These are phyloP conservation scores for Caenorhabditis latens DNA, from an alignment of 1,140 invertebrate species.

Conservation along the genomic window DNA sequence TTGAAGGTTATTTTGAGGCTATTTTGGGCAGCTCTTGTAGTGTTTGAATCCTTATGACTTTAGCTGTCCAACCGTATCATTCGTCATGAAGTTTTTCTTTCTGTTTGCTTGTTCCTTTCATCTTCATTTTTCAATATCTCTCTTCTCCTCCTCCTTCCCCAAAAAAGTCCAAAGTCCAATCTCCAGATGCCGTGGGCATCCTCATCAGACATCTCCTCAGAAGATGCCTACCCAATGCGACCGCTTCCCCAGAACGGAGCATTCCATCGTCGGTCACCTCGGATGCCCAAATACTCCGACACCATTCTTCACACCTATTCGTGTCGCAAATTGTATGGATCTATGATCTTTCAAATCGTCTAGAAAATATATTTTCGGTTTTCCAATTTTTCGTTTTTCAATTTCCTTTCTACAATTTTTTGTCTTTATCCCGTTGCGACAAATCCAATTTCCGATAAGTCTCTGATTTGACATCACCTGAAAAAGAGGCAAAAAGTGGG, in stretches of 20 bases:
- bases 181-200: conserved; percentile 49
- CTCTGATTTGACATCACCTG: conserved; percentile 6
- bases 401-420: no score
- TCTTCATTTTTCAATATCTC: not conserved
- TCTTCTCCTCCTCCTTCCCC: no score
- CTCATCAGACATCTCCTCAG: conserved; percentile 19
- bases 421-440: not conserved
- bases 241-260: not conserved
- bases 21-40: no score
- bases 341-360: no score
- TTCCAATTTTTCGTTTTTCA: not conserved
- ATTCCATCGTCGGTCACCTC: conserved; percentile 18
- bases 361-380: not conserved
- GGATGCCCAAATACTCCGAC: conserved; percentile 34
- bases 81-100: no score
- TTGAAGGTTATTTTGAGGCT: no score
- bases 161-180: not conserved
- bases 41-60: no score
- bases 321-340: conserved; percentile 19
- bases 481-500: not conserved
- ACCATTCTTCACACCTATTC: conserved; percentile 32
- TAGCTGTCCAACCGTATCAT: no score
- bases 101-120: not conserved
- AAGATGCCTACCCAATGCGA: conserved; percentile 21
- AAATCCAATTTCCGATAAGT: not conserved